phyloP scores from a whole-genome alignment of 2,888 invertebrate genomes.

The Calliopum simillimum region DNA sequence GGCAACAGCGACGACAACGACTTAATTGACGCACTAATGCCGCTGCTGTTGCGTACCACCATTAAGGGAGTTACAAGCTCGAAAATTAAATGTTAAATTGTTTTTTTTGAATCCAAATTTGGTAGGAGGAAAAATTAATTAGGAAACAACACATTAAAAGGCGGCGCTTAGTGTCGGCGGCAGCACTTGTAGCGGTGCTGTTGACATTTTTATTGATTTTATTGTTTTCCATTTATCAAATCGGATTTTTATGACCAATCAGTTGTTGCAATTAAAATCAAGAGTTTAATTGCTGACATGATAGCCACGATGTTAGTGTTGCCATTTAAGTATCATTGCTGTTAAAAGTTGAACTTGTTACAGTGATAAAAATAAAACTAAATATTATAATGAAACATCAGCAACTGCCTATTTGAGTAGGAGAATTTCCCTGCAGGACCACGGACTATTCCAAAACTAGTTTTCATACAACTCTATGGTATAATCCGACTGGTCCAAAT shows the following conservation, averaged over 20 bases:
- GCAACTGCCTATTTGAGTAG: no score
- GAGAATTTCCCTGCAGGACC: no score
- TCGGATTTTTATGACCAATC: not conserved
- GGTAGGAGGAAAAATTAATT: not conserved
- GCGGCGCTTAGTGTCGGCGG: no score
- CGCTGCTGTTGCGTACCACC: not conserved
- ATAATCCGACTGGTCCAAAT: no score
- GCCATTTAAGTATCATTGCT: not conserved
- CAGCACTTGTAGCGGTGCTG: not conserved
- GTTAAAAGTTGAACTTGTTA: constrained; percentile 19
- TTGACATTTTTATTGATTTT: not conserved
- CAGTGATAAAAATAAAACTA: no score
- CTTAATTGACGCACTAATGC: constrained; percentile 9
- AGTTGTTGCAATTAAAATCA: constrained; percentile 18
- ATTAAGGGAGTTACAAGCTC: not conserved
- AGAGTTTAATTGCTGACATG: constrained; percentile 1
- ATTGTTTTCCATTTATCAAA: not conserved
- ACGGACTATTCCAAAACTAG: no score
- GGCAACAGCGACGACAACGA: not conserved
- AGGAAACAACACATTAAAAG: not conserved
- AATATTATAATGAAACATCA: no score
- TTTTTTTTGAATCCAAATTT: not conserved
- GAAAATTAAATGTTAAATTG: not conserved
- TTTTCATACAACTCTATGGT: no score
- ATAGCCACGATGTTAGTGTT: not conserved